Evolutionary conservation across 92 coral and sea anemone genomes (phyloP).

Genomic region (Epizoanthus illoricatus): DNA sequence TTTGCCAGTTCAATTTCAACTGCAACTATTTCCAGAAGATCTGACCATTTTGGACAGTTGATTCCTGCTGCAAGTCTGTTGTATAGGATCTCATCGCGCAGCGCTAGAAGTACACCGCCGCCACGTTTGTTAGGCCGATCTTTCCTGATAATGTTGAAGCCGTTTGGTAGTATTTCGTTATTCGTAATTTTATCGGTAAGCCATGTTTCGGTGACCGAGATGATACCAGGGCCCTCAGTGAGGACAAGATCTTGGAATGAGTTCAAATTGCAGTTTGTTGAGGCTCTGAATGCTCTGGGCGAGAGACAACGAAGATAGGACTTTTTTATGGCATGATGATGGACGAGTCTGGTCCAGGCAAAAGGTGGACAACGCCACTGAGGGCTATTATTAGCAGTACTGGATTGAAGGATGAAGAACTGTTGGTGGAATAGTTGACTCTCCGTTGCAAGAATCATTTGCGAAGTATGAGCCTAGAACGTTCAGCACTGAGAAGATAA

Average conservation of each 20-base stretch:
- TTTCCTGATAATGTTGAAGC: slow-evolving; percentile 49
- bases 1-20: slow-evolving; percentile 31
- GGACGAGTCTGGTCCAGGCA: slow-evolving; percentile 25
- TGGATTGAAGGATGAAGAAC: slow-evolving; percentile 35
- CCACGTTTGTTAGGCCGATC: slow-evolving; percentile 55
- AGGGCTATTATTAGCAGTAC: slow-evolving; percentile 4
- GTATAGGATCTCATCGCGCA: slow-evolving; percentile 6
- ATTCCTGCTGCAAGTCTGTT: slow-evolving; percentile 25
- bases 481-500: too few species aligned
- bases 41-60: slow-evolving; percentile 10
- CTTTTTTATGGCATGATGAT: too few species aligned
- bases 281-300: slow-evolving; percentile 48
- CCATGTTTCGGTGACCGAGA: slow-evolving; percentile 53
- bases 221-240: slow-evolving; percentile 47
- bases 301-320: slow-evolving; percentile 23
- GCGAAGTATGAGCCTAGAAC: too few species aligned
- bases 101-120: slow-evolving; percentile 49
- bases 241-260: slow-evolving; percentile 40
- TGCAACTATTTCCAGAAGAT: slow-evolving; percentile 22
- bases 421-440: slow-evolving; percentile 12
- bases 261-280: slow-evolving; percentile 38
- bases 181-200: slow-evolving; percentile 39
- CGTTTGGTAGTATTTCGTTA: slow-evolving; percentile 43
- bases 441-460: too few species aligned
- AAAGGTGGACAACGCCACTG: slow-evolving; percentile 36